phyloP scores from a whole-genome alignment of 2,113 vertebrate genomes.

The Morone saxatilis region DNA sequence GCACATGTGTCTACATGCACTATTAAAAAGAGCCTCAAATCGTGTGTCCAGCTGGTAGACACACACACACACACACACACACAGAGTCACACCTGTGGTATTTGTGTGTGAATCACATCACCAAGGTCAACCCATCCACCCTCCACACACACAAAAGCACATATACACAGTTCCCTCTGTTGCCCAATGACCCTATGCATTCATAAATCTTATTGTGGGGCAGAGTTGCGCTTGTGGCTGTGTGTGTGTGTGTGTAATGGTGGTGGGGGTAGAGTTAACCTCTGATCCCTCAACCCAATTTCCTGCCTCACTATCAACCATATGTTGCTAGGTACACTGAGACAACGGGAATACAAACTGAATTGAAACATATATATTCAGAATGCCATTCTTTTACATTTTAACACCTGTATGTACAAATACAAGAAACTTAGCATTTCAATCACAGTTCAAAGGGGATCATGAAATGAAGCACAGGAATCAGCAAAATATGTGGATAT shows the following conservation, averaged over 20 bases:
- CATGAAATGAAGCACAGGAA: background rate
- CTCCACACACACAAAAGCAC: slow-evolving; percentile 1
- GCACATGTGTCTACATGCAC: slow-evolving; percentile 23
- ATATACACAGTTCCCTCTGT: slow-evolving; percentile 12
- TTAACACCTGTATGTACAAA: background rate
- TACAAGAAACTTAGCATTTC: background rate
- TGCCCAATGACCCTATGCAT: slow-evolving; percentile 19
- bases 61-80: background rate
- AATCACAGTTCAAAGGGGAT: too few species aligned
- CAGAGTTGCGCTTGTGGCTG: background rate
- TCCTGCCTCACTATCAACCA: slow-evolving; percentile 18
- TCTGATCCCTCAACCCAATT: background rate
- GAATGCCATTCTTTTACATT: background rate
- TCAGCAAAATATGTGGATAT: background rate
- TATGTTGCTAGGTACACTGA: slow-evolving; percentile 7
- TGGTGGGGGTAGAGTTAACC: background rate
- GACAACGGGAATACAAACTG: background rate
- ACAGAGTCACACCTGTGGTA: slow-evolving; percentile 28
- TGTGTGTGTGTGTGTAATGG: background rate
- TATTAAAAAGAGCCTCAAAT: slow-evolving; percentile 1
- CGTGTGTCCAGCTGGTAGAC: slow-evolving; percentile 13
- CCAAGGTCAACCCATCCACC: slow-evolving; percentile 8
- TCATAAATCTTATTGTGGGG: slow-evolving; percentile 17
- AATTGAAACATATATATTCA: background rate
- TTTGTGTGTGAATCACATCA: slow-evolving; percentile 28